phyloP scores from a whole-genome alignment of 1,140 invertebrate genomes.

The Andricus grossulariae region DNA sequence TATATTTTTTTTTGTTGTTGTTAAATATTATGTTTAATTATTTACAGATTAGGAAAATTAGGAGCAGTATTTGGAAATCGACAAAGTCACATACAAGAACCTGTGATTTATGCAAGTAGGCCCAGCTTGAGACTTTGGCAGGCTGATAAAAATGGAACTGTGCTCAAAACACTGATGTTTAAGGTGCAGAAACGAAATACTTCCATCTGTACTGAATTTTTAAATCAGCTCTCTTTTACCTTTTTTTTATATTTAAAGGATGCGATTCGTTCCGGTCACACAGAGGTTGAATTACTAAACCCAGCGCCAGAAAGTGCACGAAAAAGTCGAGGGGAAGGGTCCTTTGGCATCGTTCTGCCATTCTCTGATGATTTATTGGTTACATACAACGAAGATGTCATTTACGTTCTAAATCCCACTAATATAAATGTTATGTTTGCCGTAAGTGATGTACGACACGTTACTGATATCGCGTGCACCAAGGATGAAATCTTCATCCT shows the following conservation, averaged over 20 bases:
- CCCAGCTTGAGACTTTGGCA: slow-evolving; percentile 89
- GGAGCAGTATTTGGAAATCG: slow-evolving; percentile 79
- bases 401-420: slow-evolving; percentile 87
- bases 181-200: slow-evolving; percentile 76
- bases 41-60: slow-evolving; percentile 79
- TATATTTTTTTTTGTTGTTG: no score
- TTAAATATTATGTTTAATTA: no score
- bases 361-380: slow-evolving; percentile 85
- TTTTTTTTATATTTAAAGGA: slow-evolving; percentile 70
- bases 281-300: slow-evolving; percentile 83
- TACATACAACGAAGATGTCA: slow-evolving; percentile 82
- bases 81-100: slow-evolving; percentile 77
- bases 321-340: slow-evolving; percentile 76
- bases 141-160: slow-evolving; percentile 83
- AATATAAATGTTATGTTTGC: slow-evolving; percentile 73
- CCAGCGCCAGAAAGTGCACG: slow-evolving; percentile 76
- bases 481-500: slow-evolving; percentile 89
- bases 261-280: slow-evolving; percentile 78
- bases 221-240: no score
- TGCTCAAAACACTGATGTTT: slow-evolving; percentile 90
- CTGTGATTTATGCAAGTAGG: slow-evolving; percentile 83
- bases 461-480: slow-evolving; percentile 79
- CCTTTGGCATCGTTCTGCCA: slow-evolving; percentile 82
- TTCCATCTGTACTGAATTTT: no score
- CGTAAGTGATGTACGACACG: slow-evolving; percentile 73